A percentile compares a stretch with the other conserved stretches of the same genome.
Evolutionary conservation across 2,888 invertebrate genomes (phyloP).

Genomic region (Arge pagana): DNA sequence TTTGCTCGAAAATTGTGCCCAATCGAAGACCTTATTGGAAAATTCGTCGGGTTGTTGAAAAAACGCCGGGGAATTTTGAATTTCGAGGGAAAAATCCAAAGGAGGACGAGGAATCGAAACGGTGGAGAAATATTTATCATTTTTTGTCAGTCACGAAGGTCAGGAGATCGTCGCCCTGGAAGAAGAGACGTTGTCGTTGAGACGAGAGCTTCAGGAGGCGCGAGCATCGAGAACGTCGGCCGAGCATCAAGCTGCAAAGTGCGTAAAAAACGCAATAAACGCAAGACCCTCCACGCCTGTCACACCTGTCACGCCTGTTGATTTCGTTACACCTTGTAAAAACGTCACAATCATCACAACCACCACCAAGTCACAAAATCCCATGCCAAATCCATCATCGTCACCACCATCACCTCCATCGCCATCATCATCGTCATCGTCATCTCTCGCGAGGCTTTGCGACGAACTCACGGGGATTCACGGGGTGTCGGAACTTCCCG

Average conservation of each 20-base stretch:
- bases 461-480: too few species aligned
- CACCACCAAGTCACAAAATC: too few species aligned
- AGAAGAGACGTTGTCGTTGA: conserved; percentile 52
- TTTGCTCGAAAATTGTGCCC: too few species aligned
- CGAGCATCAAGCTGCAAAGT: conserved; percentile 52
- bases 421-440: conserved; percentile 24
- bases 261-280: conserved; percentile 40
- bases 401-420: conserved; percentile 25
- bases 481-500: too few species aligned
- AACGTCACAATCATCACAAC: too few species aligned
- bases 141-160: conserved; percentile 48
- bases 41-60: too few species aligned
- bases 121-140: too few species aligned
- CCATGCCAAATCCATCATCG: too few species aligned
- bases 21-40: too few species aligned
- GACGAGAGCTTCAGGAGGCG: conserved; percentile 55
- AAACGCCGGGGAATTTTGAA: too few species aligned
- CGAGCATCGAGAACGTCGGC: conserved; percentile 47
- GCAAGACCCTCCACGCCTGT: conserved; percentile 40
- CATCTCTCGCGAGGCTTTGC: conserved; percentile 30
- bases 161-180: conserved; percentile 55
- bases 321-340: conserved; percentile 50
- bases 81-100: too few species aligned
- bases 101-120: too few species aligned
- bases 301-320: conserved; percentile 42